Base-by-base conservation (phyloP, 2,888 invertebrate genomes). In the Alloscopus bannaensis region DNA sequence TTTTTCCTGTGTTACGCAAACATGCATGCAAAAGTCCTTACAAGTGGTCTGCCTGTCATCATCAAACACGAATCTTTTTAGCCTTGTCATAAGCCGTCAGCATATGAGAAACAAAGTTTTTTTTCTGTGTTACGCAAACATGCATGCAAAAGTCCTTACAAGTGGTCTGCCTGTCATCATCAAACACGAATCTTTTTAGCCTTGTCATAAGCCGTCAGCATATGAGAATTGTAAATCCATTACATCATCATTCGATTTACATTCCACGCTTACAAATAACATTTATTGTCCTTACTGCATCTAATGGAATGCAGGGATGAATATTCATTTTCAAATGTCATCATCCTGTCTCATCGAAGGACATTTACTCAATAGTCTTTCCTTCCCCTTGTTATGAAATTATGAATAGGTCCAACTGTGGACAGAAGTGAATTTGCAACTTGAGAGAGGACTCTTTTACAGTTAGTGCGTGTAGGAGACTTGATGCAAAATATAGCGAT, bases 41-140 rank as follows among this genome's bases (percentile, higher is more conserved):
- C 62, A 71, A 72, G 60, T 72, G 64, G 64, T 72, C 72, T 62
- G 52, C 40, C 64, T 72, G 72, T 73, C 73, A 73, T 65, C 65
- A 40, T 13, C 4, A 52, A 52, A 52, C 24, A 16, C 24, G 31
- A 57, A 31, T 29, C 31, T 29, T 31, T 31, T 57, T 57, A 31
- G 31, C 31, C 31, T 26, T 55, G 55, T 52, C 22, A 52, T 22
- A 20, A 6, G 3, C 45, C 8, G 16, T 60, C 40, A 60, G 22
- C 40, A 13, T 36, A 13, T 13, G 6, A 6, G 13, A 50, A 4
- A n/a, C n/a, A n/a, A n/a, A n/a, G n/a, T n/a, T n/a, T n/a, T n/a
- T n/a, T n/a, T n/a, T n/a, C n/a, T n/a, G n/a, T n/a, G n/a, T n/a
- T n/a, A n/a, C n/a, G n/a, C 8, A 26, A 55, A 16, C 45, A 45